A percentile compares a stretch with the other conserved stretches of the same genome.
Conservation (phyloP, 2,797 vertebrate species). For the Valencia hispanica region DNA sequence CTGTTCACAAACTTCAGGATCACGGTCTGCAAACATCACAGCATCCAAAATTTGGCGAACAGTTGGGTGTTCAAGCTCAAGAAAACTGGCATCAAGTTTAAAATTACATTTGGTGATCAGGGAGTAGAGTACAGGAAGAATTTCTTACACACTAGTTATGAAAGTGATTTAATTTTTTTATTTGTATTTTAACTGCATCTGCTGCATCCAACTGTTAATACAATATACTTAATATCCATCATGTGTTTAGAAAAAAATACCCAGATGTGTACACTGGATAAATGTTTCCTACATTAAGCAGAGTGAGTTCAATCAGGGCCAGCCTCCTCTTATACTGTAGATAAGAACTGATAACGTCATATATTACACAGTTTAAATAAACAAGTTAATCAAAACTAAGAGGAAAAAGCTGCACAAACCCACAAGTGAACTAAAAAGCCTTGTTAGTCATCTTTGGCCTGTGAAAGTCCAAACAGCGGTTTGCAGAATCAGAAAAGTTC, state of each 20-base stretch:
- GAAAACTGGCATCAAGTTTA: background rate
- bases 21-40: background rate
- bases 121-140: background rate
- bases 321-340: background rate
- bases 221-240: no score
- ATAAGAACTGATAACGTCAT: constrained; percentile 6
- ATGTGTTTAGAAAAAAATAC: no score
- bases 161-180: background rate
- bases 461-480: constrained; percentile 2
- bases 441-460: background rate
- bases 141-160: background rate
- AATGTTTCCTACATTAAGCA: constrained; percentile 15
- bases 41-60: background rate
- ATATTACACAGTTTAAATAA: background rate
- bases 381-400: constrained; percentile 3
- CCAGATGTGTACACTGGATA: background rate
- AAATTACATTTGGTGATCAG: background rate
- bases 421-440: background rate
- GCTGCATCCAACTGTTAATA: no score
- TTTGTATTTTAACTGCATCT: background rate
- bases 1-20: background rate
- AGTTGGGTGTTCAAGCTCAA: background rate
- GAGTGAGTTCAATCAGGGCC: background rate
- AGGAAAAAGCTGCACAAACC: constrained; percentile 9
- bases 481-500: constrained; percentile 9